These are phyloP conservation scores for Equus quagga DNA, from an alignment of 2,113 vertebrate genomes.

Conservation along the genomic window DNA sequence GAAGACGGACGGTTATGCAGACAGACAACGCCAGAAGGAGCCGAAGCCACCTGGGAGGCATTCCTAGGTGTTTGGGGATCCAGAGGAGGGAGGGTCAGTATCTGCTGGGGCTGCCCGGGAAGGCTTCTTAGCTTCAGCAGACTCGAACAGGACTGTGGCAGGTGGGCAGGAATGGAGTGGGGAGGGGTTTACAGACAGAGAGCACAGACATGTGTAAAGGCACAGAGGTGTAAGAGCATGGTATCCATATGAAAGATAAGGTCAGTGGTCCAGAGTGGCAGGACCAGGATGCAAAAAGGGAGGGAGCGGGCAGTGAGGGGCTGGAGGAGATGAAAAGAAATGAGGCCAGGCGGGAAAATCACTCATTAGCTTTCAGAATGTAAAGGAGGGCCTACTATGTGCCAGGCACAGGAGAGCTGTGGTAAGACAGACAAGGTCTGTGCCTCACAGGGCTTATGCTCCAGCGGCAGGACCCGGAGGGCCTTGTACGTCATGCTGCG, in stretches of 20 bases:
- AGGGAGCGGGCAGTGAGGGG: too few species aligned
- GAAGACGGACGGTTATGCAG: neutral
- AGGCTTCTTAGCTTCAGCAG: neutral
- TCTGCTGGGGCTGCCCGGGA: neutral
- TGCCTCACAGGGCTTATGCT: too few species aligned
- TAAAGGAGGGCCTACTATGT: neutral
- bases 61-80: neutral
- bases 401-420: neutral
- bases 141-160: neutral
- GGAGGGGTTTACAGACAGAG: neutral
- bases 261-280: neutral
- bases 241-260: neutral
- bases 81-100: neutral
- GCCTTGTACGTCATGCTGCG: neutral
- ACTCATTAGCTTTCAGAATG: neutral
- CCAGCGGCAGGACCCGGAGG: accelerated
- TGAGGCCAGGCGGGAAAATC: neutral
- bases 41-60: neutral
- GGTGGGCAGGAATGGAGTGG: neutral
- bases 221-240: accelerated
- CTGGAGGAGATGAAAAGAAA: neutral
- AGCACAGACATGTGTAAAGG: neutral
- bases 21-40: neutral
- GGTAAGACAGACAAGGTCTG: neutral
- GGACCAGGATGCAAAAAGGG: neutral